phyloP scores from a whole-genome alignment of 2,888 invertebrate genomes.

The Ectemnius cavifrons region DNA sequence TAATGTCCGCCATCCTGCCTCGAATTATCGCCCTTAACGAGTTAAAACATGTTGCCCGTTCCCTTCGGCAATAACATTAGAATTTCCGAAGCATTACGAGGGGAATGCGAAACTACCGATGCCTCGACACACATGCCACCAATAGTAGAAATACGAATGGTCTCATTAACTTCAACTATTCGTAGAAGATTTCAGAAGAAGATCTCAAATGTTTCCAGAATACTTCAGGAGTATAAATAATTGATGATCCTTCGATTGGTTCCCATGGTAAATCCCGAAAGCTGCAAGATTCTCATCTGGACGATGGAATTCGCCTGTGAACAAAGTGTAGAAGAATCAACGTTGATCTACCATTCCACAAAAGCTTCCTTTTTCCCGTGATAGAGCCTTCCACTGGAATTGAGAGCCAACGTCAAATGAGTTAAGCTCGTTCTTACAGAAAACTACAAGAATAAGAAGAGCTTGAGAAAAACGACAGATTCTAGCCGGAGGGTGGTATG shows the following conservation, averaged over 20 bases:
- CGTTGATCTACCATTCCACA: conserved; percentile 37
- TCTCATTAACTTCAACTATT: too few relatives aligned
- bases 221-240: too few relatives aligned
- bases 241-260: too few relatives aligned
- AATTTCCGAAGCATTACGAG: background rate
- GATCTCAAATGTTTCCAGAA: too few relatives aligned
- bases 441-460: conserved; percentile 31
- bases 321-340: conserved; percentile 37
- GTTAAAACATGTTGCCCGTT: conserved; percentile 24
- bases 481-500: conserved; percentile 36
- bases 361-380: conserved; percentile 35
- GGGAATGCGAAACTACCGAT: too few relatives aligned
- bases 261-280: too few relatives aligned
- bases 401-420: conserved; percentile 36
- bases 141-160: too few relatives aligned
- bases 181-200: too few relatives aligned
- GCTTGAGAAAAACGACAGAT: conserved; percentile 11
- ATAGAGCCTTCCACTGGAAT: conserved; percentile 44
- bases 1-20: conserved; percentile 11
- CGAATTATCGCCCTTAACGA: conserved; percentile 35
- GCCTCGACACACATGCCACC: too few relatives aligned
- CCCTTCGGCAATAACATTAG: conserved; percentile 17
- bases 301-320: conserved; percentile 26
- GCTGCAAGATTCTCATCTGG: background rate
- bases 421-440: conserved; percentile 26